Base-by-base conservation (phyloP, 2,113 vertebrate species). In the Toxotes chatareus region DNA sequence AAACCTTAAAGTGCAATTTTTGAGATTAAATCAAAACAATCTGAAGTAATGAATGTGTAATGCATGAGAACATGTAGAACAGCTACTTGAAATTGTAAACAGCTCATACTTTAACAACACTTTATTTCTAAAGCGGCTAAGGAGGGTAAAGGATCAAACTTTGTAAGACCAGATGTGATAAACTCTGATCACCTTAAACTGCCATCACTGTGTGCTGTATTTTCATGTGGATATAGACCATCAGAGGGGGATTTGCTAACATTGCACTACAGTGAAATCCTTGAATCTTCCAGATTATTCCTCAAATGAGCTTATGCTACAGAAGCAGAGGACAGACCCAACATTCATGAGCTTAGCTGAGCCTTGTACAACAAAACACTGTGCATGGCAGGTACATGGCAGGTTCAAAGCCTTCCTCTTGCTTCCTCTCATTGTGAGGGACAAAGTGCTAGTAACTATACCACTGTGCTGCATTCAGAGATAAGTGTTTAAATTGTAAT, bases 31-130 rank as follows among this genome's bases (percentile, higher is more conserved):
- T 12, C 5, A 38, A 56, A n/a, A 32, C 73, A 6, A 61, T 36
- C 12, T 36, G 57, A 73, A 74, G 44, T 19, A 10, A 9, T 9
- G 11, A 60, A n/a, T 3, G 56, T 60, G 17, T n/a, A 47, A 17
- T 59, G 8, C 60, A 11, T 38, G 4, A 27, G 55, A 27, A 53
- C 57, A 34, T 4, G 8, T 38, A 17, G 32, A 38, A 62, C 21
- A 6, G 46, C 46, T 49, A 6, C 14, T 55, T 53, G 7, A 68
- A 69, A 27, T 7, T 14, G 53, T 4, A 44, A 62, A 62, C 71
- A 73, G 44, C 71, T 73, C 44, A 36, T 73, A 49, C 71, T 73
- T 73, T 73, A 62, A 56, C 13, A 12, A 27, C n/a, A 11, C n/a
- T n/a, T 19, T 17, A 5, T 16, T 49, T 49, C 46, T 4, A 17